Percentiles rank a stretch among this genome's conserved stretches.
These are phyloP conservation scores for Myotis myotis DNA, from an alignment of 2,797 vertebrate species.

Conservation along the genomic window DNA sequence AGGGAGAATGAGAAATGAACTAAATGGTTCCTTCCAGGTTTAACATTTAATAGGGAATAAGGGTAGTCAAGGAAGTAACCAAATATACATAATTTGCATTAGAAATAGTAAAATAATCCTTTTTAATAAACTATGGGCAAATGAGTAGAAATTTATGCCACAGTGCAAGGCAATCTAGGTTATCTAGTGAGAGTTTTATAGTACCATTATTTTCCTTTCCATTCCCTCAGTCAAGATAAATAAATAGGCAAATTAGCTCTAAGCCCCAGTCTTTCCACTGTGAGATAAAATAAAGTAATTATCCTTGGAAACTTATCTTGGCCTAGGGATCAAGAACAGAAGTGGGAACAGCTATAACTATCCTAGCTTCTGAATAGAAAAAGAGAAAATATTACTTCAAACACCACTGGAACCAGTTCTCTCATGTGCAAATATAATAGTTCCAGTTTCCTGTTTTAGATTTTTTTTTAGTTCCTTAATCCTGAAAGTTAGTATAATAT, in stretches of 20 bases:
- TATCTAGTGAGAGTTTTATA: conserved; percentile 51
- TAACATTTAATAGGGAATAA: neutral
- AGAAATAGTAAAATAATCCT: neutral
- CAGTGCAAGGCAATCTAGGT: neutral
- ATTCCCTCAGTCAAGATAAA: conserved; percentile 57
- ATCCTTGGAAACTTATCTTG: conserved; percentile 52
- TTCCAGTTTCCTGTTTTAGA: neutral
- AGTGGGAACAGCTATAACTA: neutral
- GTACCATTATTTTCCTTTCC: conserved; percentile 12
- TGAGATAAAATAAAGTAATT: conserved; percentile 43
- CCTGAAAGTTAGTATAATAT: neutral
- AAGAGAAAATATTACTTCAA: neutral
- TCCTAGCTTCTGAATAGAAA: neutral
- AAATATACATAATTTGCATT: conserved; percentile 16
- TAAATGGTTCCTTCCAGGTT: neutral
- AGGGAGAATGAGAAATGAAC: neutral
- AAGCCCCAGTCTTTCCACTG: conserved; percentile 19
- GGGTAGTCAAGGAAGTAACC: neutral
- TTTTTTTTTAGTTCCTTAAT: conserved; percentile 17
- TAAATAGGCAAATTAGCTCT: conserved; percentile 52
- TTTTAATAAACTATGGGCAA: conserved; percentile 38
- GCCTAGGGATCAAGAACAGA: conserved; percentile 39
- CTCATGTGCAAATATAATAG: neutral
- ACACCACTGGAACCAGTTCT: neutral
- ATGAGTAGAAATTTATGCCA: neutral